Evolutionary conservation across 2,113 vertebrate species (phyloP).

Genomic region (Mastomys coucha): DNA sequence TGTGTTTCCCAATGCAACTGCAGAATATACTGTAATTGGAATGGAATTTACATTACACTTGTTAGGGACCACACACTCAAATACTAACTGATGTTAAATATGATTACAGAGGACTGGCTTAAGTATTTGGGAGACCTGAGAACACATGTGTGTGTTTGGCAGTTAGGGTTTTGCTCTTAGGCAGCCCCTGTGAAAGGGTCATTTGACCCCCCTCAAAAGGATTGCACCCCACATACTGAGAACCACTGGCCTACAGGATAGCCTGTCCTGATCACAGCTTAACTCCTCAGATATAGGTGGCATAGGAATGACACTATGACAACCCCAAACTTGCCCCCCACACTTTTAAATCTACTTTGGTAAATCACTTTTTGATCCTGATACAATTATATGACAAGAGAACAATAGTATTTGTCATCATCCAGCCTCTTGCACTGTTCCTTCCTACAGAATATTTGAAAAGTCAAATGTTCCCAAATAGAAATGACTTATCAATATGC

Average conservation of each 20-base stretch:
- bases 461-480: slow-evolving; percentile 65
- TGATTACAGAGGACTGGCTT: neutral
- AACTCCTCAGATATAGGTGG: neutral
- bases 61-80: neutral
- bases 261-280: neutral
- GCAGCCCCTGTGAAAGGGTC: neutral
- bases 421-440: neutral
- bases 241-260: neutral
- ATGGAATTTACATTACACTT: neutral
- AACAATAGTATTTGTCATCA: slow-evolving; percentile 42
- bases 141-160: neutral
- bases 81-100: neutral
- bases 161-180: neutral
- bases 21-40: neutral
- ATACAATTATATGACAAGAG: slow-evolving; percentile 65
- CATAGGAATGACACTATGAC: neutral
- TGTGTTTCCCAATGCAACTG: neutral
- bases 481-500: slow-evolving; percentile 2
- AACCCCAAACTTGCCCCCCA: neutral
- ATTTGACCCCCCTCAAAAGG: neutral
- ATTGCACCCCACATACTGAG: neutral
- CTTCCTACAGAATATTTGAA: neutral
- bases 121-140: neutral
- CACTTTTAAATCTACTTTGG: neutral
- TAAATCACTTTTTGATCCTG: slow-evolving; percentile 76